These are phyloP conservation scores for Xyrichtys novacula DNA, from an alignment of 2,797 vertebrate species.

Conservation along the genomic window DNA sequence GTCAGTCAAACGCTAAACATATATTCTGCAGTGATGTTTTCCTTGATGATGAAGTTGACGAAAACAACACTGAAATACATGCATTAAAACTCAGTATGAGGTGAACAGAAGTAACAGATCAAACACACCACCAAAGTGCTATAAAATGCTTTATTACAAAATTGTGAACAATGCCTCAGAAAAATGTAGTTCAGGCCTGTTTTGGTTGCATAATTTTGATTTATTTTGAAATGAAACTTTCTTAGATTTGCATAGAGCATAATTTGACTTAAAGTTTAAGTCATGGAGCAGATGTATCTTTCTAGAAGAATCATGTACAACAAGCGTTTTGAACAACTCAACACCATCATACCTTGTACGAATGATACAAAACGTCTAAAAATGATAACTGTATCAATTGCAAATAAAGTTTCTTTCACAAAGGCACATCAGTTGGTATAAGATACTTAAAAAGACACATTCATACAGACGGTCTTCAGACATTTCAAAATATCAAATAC, in stretches of 20 bases:
- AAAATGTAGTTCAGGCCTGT: slow-evolving; percentile 54
- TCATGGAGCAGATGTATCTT: slow-evolving; percentile 40
- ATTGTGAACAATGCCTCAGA: slow-evolving; percentile 68
- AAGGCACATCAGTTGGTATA: slow-evolving; percentile 79
- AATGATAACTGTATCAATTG: slow-evolving; percentile 56
- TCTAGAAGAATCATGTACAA: slow-evolving; percentile 55
- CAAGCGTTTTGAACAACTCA: slow-evolving; percentile 51
- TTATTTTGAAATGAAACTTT: slow-evolving; percentile 26
- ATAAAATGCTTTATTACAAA: slow-evolving; percentile 88
- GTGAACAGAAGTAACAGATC: slow-evolving; percentile 13
- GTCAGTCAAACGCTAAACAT: too few species aligned
- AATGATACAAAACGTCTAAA: slow-evolving; percentile 62
- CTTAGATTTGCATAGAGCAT: slow-evolving; percentile 62
- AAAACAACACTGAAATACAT: not conserved
- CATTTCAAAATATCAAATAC: slow-evolving; percentile 45
- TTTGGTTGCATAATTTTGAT: slow-evolving; percentile 55
- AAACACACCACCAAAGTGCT: slow-evolving; percentile 68
- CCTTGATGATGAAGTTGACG: too few species aligned
- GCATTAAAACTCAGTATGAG: too few species aligned
- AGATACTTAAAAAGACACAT: slow-evolving; percentile 66
- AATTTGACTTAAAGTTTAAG: slow-evolving; percentile 39
- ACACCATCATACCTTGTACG: slow-evolving; percentile 51
- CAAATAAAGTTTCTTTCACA: slow-evolving; percentile 68
- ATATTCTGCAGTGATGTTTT: too few species aligned
- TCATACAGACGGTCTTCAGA: slow-evolving; percentile 53